phyloP scores from a whole-genome alignment of 2,888 invertebrate genomes.

The Coelopa pilipes region DNA sequence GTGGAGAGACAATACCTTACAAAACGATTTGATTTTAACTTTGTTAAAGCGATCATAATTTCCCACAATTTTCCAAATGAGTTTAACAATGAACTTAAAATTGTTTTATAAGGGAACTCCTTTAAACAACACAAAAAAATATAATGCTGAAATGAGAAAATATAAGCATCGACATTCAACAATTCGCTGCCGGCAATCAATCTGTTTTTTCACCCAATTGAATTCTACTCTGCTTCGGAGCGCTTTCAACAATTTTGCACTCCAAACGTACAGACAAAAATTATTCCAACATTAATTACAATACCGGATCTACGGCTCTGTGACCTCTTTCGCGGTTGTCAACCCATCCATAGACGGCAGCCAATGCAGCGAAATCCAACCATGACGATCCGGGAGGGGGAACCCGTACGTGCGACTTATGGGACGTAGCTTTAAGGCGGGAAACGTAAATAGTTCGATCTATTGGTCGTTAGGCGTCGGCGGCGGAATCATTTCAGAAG shows the following conservation, averaged over 20 bases:
- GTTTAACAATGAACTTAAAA: background rate
- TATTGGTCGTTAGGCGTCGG: no score
- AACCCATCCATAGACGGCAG: constrained; percentile 36
- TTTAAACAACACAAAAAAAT: background rate
- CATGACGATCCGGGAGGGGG: background rate
- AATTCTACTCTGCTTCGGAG: constrained; percentile 5
- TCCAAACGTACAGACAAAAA: background rate
- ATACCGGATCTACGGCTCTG: constrained; percentile 50
- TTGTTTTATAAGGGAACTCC: background rate
- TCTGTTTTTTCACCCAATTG: background rate
- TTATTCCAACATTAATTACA: constrained; percentile 40
- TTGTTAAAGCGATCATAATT: background rate
- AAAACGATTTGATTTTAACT: background rate
- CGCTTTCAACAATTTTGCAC: constrained; percentile 22
- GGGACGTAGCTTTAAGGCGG: background rate
- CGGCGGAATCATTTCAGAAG: no score
- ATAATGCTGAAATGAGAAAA: background rate
- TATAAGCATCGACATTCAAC: background rate
- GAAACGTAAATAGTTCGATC: no score
- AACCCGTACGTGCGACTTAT: background rate
- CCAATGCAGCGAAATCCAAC: background rate
- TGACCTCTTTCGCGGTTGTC: constrained; percentile 48
- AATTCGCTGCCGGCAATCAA: background rate
- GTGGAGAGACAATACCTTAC: background rate
- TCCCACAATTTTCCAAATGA: constrained; percentile 1